A percentile compares a stretch with the other conserved stretches of the same genome.
These are phyloP conservation scores for Cyphomyrus discorhynchus DNA, from an alignment of 2,113 vertebrate species.

Conservation along the genomic window DNA sequence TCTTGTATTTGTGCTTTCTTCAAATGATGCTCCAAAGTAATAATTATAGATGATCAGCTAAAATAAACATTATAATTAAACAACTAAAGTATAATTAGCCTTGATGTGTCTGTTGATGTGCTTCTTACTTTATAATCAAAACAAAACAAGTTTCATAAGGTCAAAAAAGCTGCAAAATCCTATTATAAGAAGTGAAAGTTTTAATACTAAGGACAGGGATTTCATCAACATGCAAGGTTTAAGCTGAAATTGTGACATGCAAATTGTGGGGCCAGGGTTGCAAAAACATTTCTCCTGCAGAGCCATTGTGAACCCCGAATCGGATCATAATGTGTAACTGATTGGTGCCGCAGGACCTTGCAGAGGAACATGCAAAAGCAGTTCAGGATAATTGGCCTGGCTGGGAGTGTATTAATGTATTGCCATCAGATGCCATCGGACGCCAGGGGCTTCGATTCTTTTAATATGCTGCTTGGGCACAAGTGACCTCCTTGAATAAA, in stretches of 20 bases:
- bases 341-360: not conserved
- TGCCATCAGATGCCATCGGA: slow-evolving; percentile 11
- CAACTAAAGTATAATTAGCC: not conserved
- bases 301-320: not conserved
- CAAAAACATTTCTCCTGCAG: slow-evolving; percentile 10
- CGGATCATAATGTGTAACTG: slow-evolving; percentile 8
- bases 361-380: not conserved
- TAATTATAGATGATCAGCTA: not conserved
- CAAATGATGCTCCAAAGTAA: not conserved
- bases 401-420: slow-evolving; percentile 5
- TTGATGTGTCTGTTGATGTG: not conserved
- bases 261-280: not conserved
- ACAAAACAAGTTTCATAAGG: not conserved
- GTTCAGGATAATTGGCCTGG: slow-evolving; percentile 2
- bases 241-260: not conserved
- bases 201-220: not conserved
- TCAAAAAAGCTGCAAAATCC: not conserved
- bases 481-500: slow-evolving; percentile 22
- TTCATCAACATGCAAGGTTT: not conserved
- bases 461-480: slow-evolving; percentile 8
- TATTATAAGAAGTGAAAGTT: not conserved
- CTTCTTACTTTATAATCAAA: not conserved
- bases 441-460: not conserved
- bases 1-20: not conserved
- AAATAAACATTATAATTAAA: not conserved